phyloP scores from a whole-genome alignment of 2,113 vertebrate genomes.

The Rattus norvegicus region DNA sequence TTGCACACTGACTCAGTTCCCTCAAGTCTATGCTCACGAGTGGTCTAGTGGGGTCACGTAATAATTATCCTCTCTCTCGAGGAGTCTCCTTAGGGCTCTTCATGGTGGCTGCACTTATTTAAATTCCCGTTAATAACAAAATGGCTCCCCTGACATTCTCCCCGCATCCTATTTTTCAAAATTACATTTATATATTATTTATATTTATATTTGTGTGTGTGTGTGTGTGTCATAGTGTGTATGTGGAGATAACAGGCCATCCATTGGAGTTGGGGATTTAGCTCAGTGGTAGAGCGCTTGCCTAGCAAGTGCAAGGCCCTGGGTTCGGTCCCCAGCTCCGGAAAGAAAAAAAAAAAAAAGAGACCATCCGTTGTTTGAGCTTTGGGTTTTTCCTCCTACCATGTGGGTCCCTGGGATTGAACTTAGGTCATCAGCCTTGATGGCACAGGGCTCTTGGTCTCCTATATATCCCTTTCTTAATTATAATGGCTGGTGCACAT shows the following conservation, averaged over 20 bases:
- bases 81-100: neutral
- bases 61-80: neutral
- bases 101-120: neutral
- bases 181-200: neutral
- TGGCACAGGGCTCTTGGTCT: neutral
- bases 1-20: neutral
- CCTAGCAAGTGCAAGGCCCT: too few relatives aligned
- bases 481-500: neutral
- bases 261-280: too few relatives aligned
- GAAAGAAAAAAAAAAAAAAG: too few relatives aligned
- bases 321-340: too few relatives aligned
- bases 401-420: neutral
- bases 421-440: neutral
- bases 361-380: neutral
- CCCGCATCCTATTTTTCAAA: neutral
- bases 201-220: neutral
- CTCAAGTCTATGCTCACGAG: too few relatives aligned
- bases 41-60: neutral
- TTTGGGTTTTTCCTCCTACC: neutral
- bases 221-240: neutral
- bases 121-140: neutral
- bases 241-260: neutral
- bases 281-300: too few relatives aligned
- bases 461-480: neutral
- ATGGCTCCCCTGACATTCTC: neutral